Evolutionary conservation across 1,140 invertebrate species (phyloP).

Genomic region (Steinernema khuongi): DNA sequence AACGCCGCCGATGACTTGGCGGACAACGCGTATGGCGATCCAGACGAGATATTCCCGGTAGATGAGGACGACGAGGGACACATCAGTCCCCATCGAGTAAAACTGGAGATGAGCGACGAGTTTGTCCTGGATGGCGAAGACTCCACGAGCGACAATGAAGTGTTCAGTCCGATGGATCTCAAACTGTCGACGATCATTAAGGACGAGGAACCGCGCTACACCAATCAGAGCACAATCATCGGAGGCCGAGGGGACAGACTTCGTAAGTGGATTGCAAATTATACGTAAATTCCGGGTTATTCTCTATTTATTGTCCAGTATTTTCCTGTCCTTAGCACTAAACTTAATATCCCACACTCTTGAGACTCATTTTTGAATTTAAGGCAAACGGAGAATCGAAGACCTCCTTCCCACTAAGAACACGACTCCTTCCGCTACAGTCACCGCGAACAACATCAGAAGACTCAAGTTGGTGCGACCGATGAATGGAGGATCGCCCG

Average conservation of each 20-base stretch:
- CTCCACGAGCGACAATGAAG: no score
- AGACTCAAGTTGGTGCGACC: neutral
- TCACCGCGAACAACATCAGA: neutral
- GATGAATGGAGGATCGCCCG: no score
- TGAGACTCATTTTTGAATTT: neutral
- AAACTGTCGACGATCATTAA: conserved; percentile 1
- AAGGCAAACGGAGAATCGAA: neutral
- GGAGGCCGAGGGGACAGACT: neutral
- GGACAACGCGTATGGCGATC: no score
- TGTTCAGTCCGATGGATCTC: no score
- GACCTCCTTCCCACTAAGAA: no score
- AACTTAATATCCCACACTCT: no score
- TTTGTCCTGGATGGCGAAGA: neutral
- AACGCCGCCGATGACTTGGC: neutral
- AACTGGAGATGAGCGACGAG: neutral
- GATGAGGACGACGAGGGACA: neutral
- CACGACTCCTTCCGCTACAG: neutral
- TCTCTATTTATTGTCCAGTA: no score
- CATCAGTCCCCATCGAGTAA: neutral
- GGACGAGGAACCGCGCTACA: neutral
- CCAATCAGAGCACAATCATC: neutral
- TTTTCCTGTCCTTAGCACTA: no score
- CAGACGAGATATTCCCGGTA: no score
- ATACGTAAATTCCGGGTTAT: no score
- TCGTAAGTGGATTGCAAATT: neutral